Evolutionary conservation across 2,888 invertebrate genomes (phyloP).

Genomic region (Megalurothrips usitatus): DNA sequence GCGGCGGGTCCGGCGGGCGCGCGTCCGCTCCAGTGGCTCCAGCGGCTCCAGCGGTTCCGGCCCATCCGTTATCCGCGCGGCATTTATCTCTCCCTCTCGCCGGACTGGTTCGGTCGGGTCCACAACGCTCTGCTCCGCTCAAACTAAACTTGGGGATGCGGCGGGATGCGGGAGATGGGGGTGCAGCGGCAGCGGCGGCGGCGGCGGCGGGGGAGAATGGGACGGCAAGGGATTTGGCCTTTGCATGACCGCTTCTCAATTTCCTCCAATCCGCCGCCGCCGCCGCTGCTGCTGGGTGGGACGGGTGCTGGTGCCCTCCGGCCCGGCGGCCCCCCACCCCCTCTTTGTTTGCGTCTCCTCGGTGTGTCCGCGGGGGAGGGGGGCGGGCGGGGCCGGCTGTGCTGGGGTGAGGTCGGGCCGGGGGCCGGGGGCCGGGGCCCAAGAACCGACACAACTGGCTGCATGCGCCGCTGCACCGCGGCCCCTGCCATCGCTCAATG

Average conservation of each 20-base stretch:
- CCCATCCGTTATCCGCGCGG: neutral
- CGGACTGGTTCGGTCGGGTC: neutral
- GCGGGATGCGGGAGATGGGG: neutral
- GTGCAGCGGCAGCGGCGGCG: neutral
- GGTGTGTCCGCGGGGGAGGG: too few species aligned
- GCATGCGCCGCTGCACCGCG: too few species aligned
- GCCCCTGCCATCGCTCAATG: too few species aligned
- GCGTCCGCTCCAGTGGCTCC: neutral
- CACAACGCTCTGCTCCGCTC: neutral
- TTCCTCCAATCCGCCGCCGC: constrained; percentile 1
- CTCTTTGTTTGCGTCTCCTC: neutral
- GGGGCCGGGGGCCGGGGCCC: too few species aligned
- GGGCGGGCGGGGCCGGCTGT: too few species aligned
- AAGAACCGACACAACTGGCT: too few species aligned
- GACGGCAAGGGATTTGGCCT: neutral
- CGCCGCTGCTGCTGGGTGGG: neutral
- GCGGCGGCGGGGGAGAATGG: neutral
- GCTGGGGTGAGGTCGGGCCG: too few species aligned
- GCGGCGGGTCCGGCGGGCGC: neutral
- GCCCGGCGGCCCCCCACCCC: neutral
- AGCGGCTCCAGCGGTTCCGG: neutral
- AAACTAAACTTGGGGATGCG: neutral
- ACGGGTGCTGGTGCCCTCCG: too few species aligned
- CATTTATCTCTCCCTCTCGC: constrained; percentile 12
- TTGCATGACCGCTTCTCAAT: constrained; percentile 22